Percentiles rank a stretch among this genome's conserved stretches.
Conservation (phyloP, 2,113 vertebrate species). For the Micronycteris hirsuta region DNA sequence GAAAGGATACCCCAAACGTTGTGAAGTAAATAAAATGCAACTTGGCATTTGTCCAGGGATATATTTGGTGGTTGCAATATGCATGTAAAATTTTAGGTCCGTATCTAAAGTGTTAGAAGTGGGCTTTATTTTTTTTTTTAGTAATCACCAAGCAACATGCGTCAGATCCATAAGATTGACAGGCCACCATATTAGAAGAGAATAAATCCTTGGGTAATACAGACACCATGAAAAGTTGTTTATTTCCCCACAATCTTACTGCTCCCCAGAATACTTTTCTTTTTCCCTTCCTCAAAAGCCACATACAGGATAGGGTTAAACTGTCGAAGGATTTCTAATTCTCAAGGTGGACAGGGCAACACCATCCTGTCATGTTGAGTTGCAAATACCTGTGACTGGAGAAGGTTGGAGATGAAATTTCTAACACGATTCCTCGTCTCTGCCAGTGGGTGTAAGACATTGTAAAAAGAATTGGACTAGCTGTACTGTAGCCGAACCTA, state of each 20-base stretch:
- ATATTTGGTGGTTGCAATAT: neutral
- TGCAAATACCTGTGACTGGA: constrained; percentile 25
- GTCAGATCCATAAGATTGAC: neutral
- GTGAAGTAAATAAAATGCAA: constrained; percentile 11
- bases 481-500: constrained; percentile 33
- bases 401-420: constrained; percentile 51
- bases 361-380: constrained; percentile 2
- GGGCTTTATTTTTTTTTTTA: neutral
- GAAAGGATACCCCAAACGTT: constrained; percentile 26
- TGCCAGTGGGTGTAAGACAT: neutral
- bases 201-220: constrained; percentile 2
- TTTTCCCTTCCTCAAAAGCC: neutral
- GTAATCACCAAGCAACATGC: neutral
- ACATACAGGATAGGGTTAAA: neutral
- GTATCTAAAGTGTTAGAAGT: neutral
- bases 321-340: neutral
- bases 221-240: neutral
- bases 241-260: neutral
- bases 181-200: constrained; percentile 12
- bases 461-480: constrained; percentile 12
- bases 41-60: constrained; percentile 47
- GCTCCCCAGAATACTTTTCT: neutral
- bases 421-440: constrained; percentile 10
- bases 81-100: constrained; percentile 26
- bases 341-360: neutral